Evolutionary conservation across 2,888 invertebrate genomes (phyloP).

Genomic region (Lamellibrachia satsuma): DNA sequence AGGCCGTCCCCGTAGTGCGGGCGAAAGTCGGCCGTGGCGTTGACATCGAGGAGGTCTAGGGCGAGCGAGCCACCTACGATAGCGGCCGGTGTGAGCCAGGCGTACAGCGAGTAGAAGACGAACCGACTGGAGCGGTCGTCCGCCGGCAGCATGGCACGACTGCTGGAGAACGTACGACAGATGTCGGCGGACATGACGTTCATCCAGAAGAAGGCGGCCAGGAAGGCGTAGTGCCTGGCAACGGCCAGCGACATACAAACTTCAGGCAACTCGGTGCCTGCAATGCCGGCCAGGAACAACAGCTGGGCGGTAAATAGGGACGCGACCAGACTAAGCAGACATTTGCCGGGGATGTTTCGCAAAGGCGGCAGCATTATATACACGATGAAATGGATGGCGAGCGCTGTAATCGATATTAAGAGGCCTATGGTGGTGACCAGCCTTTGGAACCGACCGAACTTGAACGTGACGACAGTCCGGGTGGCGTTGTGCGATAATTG

Average conservation of each 20-base stretch:
- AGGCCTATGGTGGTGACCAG: conserved; percentile 73
- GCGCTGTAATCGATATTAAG: conserved; percentile 69
- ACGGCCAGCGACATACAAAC: conserved; percentile 66
- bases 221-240: conserved; percentile 68
- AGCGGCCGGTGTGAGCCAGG: conserved; percentile 63
- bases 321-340: conserved; percentile 68
- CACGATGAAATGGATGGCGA: conserved; percentile 67
- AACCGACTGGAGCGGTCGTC: conserved; percentile 41
- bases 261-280: not conserved
- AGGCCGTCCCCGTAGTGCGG: conserved; percentile 67
- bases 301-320: conserved; percentile 68
- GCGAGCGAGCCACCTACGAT: conserved; percentile 58
- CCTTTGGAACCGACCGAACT: conserved; percentile 33
- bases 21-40: conserved; percentile 51
- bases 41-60: conserved; percentile 63
- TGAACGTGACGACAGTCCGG: conserved; percentile 31
- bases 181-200: conserved; percentile 71
- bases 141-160: not conserved
- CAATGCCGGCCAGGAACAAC: conserved; percentile 66
- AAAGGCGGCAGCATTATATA: conserved; percentile 67
- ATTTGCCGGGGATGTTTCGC: conserved; percentile 69
- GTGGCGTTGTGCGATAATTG: not conserved
- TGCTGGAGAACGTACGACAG: conserved; percentile 67
- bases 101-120: conserved; percentile 59
- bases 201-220: conserved; percentile 71